Evolutionary conservation across 2,888 invertebrate genomes (phyloP).

Genomic region (Melangyna quadrimaculata): DNA sequence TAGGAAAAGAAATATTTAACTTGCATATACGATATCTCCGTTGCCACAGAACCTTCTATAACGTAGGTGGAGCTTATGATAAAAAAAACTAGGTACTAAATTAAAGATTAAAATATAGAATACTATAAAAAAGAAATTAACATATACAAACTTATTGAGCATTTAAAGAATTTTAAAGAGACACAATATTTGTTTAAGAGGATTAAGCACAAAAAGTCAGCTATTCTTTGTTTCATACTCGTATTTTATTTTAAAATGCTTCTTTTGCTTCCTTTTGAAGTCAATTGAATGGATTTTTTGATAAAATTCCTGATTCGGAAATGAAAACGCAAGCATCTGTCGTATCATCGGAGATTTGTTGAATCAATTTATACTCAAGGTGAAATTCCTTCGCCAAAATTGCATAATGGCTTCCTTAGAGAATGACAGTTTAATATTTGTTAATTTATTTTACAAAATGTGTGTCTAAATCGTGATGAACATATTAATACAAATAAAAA

Average conservation of each 20-base stretch:
- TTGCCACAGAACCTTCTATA: no score
- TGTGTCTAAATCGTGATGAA: background rate
- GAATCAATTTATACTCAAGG: background rate
- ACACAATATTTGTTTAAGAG: background rate
- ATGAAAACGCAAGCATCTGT: background rate
- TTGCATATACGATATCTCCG: no score
- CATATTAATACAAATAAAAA: background rate
- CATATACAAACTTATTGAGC: background rate
- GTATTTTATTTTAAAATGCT: background rate
- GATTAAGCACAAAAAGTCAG: background rate
- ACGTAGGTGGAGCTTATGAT: no score
- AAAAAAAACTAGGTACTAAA: background rate
- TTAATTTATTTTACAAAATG: no score
- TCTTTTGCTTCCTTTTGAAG: background rate
- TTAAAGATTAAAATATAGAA: background rate
- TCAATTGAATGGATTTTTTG: background rate
- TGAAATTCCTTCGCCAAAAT: background rate
- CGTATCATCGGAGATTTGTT: background rate
- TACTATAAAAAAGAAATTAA: background rate
- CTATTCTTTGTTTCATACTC: background rate
- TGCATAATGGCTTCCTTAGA: background rate
- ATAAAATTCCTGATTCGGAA: background rate
- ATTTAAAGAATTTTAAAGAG: background rate
- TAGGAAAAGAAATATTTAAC: no score
- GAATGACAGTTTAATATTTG: background rate